Evolutionary conservation across 1,140 invertebrate species (phyloP).

Genomic region (Melitaea cinxia): DNA sequence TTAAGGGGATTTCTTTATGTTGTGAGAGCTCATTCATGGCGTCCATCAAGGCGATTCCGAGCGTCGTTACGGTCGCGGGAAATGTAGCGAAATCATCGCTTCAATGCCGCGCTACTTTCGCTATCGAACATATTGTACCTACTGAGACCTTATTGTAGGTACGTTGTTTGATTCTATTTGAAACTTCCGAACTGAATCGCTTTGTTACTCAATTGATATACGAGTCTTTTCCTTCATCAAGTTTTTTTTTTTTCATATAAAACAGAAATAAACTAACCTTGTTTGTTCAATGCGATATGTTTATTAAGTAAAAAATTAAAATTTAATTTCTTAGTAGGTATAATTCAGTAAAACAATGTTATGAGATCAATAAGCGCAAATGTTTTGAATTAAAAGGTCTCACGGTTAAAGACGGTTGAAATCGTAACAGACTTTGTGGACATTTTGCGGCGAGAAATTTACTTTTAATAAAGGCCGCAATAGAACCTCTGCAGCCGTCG

Average conservation of each 20-base stretch:
- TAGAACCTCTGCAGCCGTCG: slow-evolving; percentile 70
- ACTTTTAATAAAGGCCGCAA: slow-evolving; percentile 78
- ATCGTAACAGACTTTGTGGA: slow-evolving; percentile 58
- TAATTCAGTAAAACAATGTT: background rate
- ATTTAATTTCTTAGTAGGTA: too few relatives aligned
- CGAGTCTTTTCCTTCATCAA: background rate
- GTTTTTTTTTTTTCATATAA: background rate
- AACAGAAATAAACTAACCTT: background rate
- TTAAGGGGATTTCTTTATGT: slow-evolving; percentile 82
- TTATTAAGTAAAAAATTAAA: too few relatives aligned
- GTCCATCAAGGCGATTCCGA: slow-evolving; percentile 80
- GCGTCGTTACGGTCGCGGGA: slow-evolving; percentile 76
- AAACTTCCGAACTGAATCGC: slow-evolving; percentile 31
- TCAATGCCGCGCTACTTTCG: slow-evolving; percentile 63
- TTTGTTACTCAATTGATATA: background rate
- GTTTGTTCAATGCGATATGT: too few relatives aligned
- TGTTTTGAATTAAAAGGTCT: slow-evolving; percentile 22
- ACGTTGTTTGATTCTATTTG: slow-evolving; percentile 60
- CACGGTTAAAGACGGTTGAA: slow-evolving; percentile 27
- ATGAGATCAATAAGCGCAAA: background rate
- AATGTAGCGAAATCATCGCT: slow-evolving; percentile 81
- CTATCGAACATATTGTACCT: slow-evolving; percentile 74
- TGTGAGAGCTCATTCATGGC: slow-evolving; percentile 81
- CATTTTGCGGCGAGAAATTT: slow-evolving; percentile 74
- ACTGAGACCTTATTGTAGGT: slow-evolving; percentile 46